Conservation (phyloP, 53 echinoderm and acorn worm genomes). For the Hippasteria phrygiana region DNA sequence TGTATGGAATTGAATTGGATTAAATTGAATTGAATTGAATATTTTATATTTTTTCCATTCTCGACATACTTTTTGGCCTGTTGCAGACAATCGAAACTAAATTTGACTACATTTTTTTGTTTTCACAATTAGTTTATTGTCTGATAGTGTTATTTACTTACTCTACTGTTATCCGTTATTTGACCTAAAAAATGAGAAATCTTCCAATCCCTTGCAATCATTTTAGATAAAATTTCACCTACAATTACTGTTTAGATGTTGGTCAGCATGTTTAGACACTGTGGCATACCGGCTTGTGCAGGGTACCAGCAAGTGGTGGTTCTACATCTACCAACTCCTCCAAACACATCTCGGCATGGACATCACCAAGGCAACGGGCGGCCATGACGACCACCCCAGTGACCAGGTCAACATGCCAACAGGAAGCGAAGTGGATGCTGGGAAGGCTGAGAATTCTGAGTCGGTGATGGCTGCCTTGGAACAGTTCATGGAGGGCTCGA, state of each 20-base stretch:
- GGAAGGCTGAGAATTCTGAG: constrained; percentile 7
- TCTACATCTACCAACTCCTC: constrained; percentile 88
- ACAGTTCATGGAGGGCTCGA: constrained; percentile 94
- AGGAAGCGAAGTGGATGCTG: constrained; percentile 16
- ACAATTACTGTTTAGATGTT: constrained; percentile 65
- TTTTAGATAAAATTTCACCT: background rate
- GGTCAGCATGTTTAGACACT: constrained; percentile 90
- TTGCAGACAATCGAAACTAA: no score
- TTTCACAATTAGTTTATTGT: no score
- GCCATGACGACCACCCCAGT: background rate
- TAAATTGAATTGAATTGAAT: no score
- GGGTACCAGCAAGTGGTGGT: constrained; percentile 92
- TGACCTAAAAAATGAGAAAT: no score
- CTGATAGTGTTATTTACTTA: no score
- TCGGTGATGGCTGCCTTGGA: constrained; percentile 75
- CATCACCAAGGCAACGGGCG: background rate
- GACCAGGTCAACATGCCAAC: no score
- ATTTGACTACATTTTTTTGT: no score
- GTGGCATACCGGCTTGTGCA: constrained; percentile 80
- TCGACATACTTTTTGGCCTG: no score
- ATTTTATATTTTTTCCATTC: no score
- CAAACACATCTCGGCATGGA: constrained; percentile 60
- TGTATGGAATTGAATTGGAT: no score
- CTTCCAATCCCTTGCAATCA: background rate
- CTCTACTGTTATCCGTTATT: no score